Conservation (phyloP, 1,140 invertebrate species). For the Hetaerina americana region DNA sequence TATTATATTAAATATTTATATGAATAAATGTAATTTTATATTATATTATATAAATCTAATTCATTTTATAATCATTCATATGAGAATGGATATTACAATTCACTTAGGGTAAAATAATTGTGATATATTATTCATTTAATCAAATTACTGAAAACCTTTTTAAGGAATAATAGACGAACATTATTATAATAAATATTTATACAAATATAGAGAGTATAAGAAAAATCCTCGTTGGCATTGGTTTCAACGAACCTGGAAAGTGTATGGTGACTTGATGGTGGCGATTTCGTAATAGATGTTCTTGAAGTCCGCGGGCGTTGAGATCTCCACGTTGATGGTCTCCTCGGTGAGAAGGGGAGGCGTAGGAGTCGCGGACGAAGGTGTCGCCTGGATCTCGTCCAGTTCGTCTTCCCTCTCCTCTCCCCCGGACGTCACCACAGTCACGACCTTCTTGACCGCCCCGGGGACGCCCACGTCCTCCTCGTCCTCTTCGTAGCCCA, state of each 20-base stretch:
- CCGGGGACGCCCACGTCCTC: conserved; percentile 54
- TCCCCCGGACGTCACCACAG: neutral
- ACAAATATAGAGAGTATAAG: too few species aligned
- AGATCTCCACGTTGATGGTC: conserved; percentile 73
- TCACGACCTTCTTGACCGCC: conserved; percentile 29
- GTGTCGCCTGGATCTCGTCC: neutral
- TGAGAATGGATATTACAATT: too few species aligned
- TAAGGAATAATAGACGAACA: too few species aligned
- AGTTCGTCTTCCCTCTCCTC: neutral
- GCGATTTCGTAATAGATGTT: conserved; percentile 78
- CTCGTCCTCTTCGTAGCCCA: conserved; percentile 29
- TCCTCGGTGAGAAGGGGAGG: conserved; percentile 42
- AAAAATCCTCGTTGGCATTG: too few species aligned
- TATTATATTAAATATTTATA: too few species aligned
- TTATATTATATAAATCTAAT: too few species aligned
- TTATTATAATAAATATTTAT: too few species aligned
- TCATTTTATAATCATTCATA: too few species aligned
- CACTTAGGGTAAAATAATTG: too few species aligned
- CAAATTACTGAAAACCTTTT: too few species aligned
- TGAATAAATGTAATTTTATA: too few species aligned
- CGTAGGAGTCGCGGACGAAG: neutral
- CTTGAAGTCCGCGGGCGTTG: conserved; percentile 66
- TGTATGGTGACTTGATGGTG: conserved; percentile 76
- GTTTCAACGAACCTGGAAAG: conserved; percentile 72
- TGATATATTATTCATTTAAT: too few species aligned